Evolutionary conservation across 2,888 invertebrate genomes (phyloP), one percentile per base, ranked within the genome.

Genomic region (Phaedon cochleariae): DNA sequence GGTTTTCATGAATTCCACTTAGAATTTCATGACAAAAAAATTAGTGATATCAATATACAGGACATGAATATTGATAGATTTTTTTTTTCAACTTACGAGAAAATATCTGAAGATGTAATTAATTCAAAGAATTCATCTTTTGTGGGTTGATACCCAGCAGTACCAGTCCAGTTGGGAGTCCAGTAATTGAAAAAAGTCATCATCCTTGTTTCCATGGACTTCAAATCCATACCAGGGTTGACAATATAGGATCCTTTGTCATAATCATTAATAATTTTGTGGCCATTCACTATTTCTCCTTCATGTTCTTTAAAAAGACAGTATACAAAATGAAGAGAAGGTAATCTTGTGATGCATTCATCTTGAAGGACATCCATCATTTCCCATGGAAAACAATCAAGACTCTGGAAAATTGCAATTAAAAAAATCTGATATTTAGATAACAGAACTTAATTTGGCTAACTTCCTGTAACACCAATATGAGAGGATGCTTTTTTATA

Each of bases 371-470:
- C 83, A 0, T 89, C 87, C 62, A 94, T 83, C 68, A 88, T 89
- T 83, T 95, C 95, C 90, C 94, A 94, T 0, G 95, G 93, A 64
- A 95, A 86, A 60, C 87, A 86, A 83, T 94, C 93, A 12, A 94
- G 81, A 73, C 86, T 85, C 92, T 93, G 78, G 70, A 70, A 67
- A 12, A 29, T 12, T 6, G 6, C 26, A 26, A 5, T 26, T 26
- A 3, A 26, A 6, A 5, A 26, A 26, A 26, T 26, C 26, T 5
- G 26, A 26, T 26, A 3, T 5, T 26, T 5, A 26, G 3, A 26
- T 26, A 26, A 26, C 6, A 52, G 20, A 20, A 41, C 48, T 26
- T 2, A 52, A 9, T 52, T 5, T 12, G 21, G 59, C 10, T 22
- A 5, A 57, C 91, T 83, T 91, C 90, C 82, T 91, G 91, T n/a